phyloP scores from a whole-genome alignment of 1,140 invertebrate genomes.

The Cepaea nemoralis region DNA sequence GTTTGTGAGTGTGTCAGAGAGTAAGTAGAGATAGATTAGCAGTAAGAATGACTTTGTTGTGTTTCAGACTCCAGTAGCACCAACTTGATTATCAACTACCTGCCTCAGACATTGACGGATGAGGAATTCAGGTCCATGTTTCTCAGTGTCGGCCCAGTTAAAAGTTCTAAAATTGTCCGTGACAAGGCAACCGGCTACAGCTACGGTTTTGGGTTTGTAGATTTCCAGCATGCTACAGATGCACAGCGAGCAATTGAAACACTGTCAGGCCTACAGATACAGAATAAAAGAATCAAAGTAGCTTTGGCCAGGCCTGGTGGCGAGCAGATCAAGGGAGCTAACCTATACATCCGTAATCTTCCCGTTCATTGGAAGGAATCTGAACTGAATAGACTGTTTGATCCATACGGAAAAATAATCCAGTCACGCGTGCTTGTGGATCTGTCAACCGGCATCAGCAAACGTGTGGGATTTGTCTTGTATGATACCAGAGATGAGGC shows the following conservation, averaged over 20 bases:
- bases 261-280: constrained; percentile 88
- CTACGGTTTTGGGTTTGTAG: constrained; percentile 96
- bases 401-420: constrained; percentile 88
- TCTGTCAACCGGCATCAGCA: constrained; percentile 85
- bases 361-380: constrained; percentile 79
- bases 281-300: constrained; percentile 89
- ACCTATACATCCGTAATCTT: constrained; percentile 93
- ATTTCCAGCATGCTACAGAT: constrained; percentile 87
- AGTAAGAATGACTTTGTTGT: too few species aligned
- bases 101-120: constrained; percentile 93
- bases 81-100: constrained; percentile 95
- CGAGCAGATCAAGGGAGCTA: constrained; percentile 94
- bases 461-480: constrained; percentile 91
- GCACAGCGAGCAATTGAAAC: constrained; percentile 87
- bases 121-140: constrained; percentile 91
- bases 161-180: constrained; percentile 91
- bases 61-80: constrained; percentile 66
- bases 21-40: too few species aligned
- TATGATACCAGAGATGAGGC: constrained; percentile 78
- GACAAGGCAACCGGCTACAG: constrained; percentile 85
- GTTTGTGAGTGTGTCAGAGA: too few species aligned
- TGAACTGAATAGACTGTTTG: constrained; percentile 86
- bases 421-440: constrained; percentile 91
- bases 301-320: constrained; percentile 91
- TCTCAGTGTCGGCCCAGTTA: constrained; percentile 80